Evolutionary conservation across 2,888 invertebrate genomes (phyloP).

Genomic region (Eremobia ochroleuca): DNA sequence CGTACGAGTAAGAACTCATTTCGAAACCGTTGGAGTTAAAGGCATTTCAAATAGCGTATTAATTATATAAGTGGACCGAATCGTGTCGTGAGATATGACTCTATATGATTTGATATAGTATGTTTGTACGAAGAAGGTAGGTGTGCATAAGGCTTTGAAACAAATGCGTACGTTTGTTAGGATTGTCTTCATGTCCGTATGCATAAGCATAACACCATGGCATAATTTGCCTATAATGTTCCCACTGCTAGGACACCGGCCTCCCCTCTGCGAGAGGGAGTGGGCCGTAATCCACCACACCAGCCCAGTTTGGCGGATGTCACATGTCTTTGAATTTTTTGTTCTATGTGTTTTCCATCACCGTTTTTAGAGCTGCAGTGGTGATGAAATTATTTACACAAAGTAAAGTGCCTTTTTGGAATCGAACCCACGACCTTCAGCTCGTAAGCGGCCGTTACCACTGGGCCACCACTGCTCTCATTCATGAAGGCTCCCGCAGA

Average conservation of each 20-base stretch:
- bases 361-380: no score
- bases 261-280: not conserved
- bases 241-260: not conserved
- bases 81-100: slow-evolving; percentile 51
- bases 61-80: slow-evolving; percentile 63
- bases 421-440: no score
- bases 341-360: no score
- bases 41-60: slow-evolving; percentile 64
- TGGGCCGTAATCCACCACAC: not conserved
- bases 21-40: slow-evolving; percentile 63
- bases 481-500: no score
- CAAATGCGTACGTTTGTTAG: not conserved
- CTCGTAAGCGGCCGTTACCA: no score
- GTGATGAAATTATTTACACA: no score
- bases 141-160: not conserved
- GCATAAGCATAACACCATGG: not conserved
- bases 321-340: no score
- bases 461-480: no score
- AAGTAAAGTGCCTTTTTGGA: no score
- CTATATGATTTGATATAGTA: slow-evolving; percentile 36
- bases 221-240: not conserved
- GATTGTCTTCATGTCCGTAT: not conserved
- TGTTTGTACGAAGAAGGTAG: not conserved
- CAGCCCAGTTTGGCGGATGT: no score
- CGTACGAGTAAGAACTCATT: slow-evolving; percentile 62